Evolutionary conservation across 2,113 vertebrate genomes (phyloP).

Genomic region (Bujurquina vittata): DNA sequence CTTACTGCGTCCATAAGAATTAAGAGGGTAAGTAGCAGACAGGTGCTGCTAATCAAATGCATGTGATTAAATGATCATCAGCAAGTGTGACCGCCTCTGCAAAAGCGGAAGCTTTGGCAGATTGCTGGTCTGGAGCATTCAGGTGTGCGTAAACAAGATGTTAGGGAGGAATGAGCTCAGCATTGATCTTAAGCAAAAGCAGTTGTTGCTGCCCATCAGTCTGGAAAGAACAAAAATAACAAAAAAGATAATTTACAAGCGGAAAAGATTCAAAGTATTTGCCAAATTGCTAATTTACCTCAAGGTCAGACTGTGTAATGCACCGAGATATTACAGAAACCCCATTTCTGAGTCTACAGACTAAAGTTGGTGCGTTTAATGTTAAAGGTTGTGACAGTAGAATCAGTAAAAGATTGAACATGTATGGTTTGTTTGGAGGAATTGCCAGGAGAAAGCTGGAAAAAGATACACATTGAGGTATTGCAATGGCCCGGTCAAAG

Average conservation of each 20-base stretch:
- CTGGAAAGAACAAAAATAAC: neutral
- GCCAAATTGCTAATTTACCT: neutral
- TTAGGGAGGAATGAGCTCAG: neutral
- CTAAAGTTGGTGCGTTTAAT: neutral
- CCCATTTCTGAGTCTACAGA: neutral
- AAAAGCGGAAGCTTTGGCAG: neutral
- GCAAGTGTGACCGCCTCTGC: neutral
- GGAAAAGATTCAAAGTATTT: rapidly evolving
- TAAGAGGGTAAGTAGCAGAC: neutral
- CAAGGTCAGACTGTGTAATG: neutral
- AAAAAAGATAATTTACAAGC: neutral
- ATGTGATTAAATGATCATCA: neutral
- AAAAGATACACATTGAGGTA: neutral
- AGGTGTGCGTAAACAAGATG: neutral
- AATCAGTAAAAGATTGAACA: neutral
- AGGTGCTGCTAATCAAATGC: neutral
- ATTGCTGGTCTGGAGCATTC: neutral
- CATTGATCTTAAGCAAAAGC: neutral
- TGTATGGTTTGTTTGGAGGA: neutral
- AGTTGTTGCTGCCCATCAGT: neutral
- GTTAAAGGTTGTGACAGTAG: neutral
- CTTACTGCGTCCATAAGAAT: neutral
- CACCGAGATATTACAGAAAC: neutral
- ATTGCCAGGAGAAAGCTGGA: neutral
- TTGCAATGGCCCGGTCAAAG: neutral